Base-by-base conservation (phyloP, 2,113 vertebrate species). In the Gallinago undulata region DNA sequence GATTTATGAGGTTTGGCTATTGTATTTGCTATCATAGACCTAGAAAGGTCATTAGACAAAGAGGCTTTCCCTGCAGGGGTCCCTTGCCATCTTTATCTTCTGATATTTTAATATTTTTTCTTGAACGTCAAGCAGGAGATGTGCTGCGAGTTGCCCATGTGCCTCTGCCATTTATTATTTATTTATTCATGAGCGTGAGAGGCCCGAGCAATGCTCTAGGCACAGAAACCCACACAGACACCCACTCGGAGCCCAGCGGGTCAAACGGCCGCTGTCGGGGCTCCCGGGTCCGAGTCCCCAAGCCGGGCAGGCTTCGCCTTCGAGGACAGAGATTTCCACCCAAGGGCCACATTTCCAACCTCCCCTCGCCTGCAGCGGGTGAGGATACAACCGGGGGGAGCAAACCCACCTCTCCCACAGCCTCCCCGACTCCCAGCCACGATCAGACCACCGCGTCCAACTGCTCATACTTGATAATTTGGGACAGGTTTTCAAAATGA, bases 1-100 rank as follows among this genome's bases (percentile, higher is more conserved):
- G 98, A 98, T 98, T 98, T 98, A 98, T 97, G 97, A 97, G 97
- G 87, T 95, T 95, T 95, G 96, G 93, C 97, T 97, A 97, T 98
- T 98, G 95, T 97, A 97, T 97, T 96, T 94, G 94, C 97, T 97
- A 98, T 98, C 97, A 94, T 53, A 87, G 97, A 94, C 90, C 39
- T 76, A 94, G 94, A 96, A 98, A 98, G 97, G 98, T 97, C 97
- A 97, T 98, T 97, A 98, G 94, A 98, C 97, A 97, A 97, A 97
- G 94, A 95, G 94, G 96, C 90, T 96, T 97, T 98, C 94, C 95
- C 96, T 91, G 30, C 93, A 96, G 94, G 97, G 86, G 84, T 94
- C 78, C 73, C 75, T 92, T 91, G 75, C 84, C 50, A 14, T 96
- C 93, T 97, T 97, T 96, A 96, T 97, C 96, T 91, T 95, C 93